Conservation (phyloP, 2,113 vertebrate genomes). For the Nematolebias whitei region DNA sequence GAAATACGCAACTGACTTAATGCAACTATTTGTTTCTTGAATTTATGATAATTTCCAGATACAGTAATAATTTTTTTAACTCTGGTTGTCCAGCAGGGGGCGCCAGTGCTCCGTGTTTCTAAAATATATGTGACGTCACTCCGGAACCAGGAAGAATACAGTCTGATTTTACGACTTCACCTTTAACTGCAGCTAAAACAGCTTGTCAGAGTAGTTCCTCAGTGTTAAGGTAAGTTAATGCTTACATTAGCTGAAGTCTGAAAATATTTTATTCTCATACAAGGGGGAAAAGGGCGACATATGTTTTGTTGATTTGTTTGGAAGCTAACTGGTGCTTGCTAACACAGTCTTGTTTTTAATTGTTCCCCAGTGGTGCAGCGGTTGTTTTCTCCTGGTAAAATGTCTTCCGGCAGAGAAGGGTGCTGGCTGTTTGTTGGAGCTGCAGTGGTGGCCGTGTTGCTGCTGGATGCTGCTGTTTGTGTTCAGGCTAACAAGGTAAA, state of each 20-base stretch:
- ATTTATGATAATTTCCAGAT: neutral
- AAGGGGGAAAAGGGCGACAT: neutral
- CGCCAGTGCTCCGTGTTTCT: neutral
- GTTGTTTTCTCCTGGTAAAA: conserved; percentile 8
- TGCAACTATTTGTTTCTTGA: too few relatives aligned
- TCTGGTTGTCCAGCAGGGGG: conserved; percentile 54
- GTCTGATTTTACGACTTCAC: neutral
- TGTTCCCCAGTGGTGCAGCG: neutral
- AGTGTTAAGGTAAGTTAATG: neutral
- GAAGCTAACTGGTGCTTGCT: neutral
- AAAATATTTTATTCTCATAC: too few relatives aligned
- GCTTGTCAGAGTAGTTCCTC: neutral
- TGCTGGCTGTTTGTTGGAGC: conserved; percentile 8
- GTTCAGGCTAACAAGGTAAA: conserved; percentile 77
- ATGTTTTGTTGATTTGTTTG: neutral
- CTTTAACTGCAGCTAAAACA: neutral
- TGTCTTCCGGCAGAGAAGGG: conserved; percentile 30
- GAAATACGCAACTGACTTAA: too few relatives aligned
- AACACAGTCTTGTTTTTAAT: neutral
- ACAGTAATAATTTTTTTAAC: neutral
- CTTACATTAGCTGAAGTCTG: too few relatives aligned
- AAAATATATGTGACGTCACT: conserved; percentile 9
- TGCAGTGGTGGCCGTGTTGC: conserved; percentile 35
- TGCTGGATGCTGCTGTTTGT: conserved; percentile 52
- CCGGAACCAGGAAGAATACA: conserved; percentile 46